These are phyloP conservation scores for Chymomyza amoena DNA, from an alignment of 2,888 invertebrate species.

Conservation along the genomic window DNA sequence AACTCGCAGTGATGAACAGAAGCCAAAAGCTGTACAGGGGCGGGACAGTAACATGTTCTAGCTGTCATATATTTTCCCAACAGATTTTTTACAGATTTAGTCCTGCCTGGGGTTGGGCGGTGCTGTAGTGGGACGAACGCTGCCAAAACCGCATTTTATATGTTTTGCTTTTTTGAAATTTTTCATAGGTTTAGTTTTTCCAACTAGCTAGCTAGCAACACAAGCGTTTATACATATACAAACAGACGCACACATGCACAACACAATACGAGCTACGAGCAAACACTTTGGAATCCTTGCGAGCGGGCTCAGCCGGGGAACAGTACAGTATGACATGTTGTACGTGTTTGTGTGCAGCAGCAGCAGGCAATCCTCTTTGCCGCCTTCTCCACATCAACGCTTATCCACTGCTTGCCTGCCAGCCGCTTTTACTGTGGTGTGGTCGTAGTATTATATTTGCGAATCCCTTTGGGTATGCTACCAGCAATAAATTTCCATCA, in stretches of 20 bases:
- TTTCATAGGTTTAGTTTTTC: conserved; percentile 62
- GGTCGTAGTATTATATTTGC: conserved; percentile 67
- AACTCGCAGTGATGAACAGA: neutral
- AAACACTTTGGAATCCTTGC: neutral
- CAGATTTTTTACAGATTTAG: conserved; percentile 44
- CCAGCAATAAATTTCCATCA: conserved; percentile 72
- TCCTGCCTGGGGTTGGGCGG: conserved; percentile 1
- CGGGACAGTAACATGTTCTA: conserved; percentile 32
- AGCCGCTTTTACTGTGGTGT: conserved; percentile 45
- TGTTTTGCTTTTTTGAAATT: conserved; percentile 63
- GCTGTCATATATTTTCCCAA: conserved; percentile 65
- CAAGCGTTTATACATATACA: conserved; percentile 12
- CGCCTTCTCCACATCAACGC: conserved; percentile 24
- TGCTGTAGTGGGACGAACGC: conserved; percentile 14
- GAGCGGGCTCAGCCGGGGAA: neutral
- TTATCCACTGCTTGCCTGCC: neutral
- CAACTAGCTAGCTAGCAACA: conserved; percentile 38
- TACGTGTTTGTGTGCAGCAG: conserved; percentile 62
- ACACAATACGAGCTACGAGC: neutral
- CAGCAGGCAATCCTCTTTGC: conserved; percentile 20
- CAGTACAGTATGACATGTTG: conserved; percentile 46
- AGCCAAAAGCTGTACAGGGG: neutral
- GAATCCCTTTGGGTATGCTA: conserved; percentile 73
- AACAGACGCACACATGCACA: conserved; percentile 12
- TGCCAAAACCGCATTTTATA: conserved; percentile 66